Conservation (phyloP, 2,113 vertebrate genomes). For the Microtus montanus region DNA sequence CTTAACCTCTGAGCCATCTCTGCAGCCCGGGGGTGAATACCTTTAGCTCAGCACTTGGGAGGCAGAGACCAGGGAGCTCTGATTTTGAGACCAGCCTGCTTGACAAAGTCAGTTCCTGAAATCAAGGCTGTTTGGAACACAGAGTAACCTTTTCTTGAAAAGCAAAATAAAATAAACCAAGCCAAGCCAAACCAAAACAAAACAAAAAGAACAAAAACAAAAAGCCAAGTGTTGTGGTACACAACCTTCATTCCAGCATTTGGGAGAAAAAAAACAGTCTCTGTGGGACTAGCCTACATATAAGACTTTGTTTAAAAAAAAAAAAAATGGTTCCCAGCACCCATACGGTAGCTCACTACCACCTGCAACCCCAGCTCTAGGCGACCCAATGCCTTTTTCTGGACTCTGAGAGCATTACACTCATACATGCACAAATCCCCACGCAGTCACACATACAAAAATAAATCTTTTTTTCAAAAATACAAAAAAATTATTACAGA, state of each 20-base stretch:
- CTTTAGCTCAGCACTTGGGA: neutral
- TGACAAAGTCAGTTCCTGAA: neutral
- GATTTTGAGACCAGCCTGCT: neutral
- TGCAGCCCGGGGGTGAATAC: neutral
- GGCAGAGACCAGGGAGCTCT: neutral
- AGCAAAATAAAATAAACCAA: too few relatives aligned
- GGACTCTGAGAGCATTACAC: neutral
- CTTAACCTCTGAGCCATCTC: too few relatives aligned
- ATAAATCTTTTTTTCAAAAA: neutral
- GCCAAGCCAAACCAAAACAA: too few relatives aligned
- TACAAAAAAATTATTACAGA: neutral
- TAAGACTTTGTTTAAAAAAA: neutral
- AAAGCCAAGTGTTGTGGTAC: neutral
- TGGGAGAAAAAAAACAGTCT: neutral
- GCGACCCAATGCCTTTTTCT: neutral
- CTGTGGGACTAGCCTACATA: neutral
- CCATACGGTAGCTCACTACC: too few relatives aligned
- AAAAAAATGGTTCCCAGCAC: too few relatives aligned
- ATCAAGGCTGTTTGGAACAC: neutral
- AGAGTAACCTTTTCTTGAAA: neutral
- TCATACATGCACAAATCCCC: too few relatives aligned
- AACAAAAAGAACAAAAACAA: too few relatives aligned
- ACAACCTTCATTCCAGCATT: neutral
- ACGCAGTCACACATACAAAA: neutral
- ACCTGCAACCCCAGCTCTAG: neutral